These are phyloP conservation scores for Stenoptilia bipunctidactyla DNA, from an alignment of 2,888 invertebrate genomes.

Conservation along the genomic window DNA sequence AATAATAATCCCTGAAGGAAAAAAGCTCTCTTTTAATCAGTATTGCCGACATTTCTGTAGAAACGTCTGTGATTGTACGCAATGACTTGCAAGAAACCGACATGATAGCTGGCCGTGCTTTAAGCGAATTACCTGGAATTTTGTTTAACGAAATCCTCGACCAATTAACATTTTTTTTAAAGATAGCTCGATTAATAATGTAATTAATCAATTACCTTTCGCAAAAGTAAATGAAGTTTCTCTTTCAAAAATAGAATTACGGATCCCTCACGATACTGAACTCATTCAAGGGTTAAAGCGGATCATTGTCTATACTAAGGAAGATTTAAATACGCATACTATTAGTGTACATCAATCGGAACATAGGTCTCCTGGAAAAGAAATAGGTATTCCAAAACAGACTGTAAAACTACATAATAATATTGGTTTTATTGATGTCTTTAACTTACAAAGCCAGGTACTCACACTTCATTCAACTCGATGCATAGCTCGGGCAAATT, in stretches of 20 bases:
- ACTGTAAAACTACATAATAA: neutral
- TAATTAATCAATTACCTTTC: slow-evolving; percentile 1
- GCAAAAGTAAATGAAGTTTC: no score
- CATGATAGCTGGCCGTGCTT: slow-evolving; percentile 6
- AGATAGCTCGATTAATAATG: neutral
- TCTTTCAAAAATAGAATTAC: no score
- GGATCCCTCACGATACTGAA: no score
- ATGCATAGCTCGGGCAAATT: neutral
- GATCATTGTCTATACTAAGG: no score
- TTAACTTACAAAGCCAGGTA: neutral
- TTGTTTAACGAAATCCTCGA: slow-evolving; percentile 2
- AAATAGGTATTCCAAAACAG: neutral
- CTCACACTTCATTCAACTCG: neutral
- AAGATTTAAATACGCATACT: no score
- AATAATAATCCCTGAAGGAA: slow-evolving; percentile 5
- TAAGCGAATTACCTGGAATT: slow-evolving; percentile 7
- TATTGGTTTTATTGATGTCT: no score
- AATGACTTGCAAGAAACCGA: no score
- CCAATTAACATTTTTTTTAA: slow-evolving; percentile 3
- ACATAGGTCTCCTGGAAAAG: slow-evolving; percentile 1
- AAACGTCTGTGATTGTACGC: slow-evolving; percentile 1
- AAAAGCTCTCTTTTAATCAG: no score
- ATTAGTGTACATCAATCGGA: no score
- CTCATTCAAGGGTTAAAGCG: neutral
- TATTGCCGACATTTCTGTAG: slow-evolving; percentile 1